Evolutionary conservation across 2,797 vertebrate genomes (phyloP).

Genomic region (Sphaeramia orbicularis): DNA sequence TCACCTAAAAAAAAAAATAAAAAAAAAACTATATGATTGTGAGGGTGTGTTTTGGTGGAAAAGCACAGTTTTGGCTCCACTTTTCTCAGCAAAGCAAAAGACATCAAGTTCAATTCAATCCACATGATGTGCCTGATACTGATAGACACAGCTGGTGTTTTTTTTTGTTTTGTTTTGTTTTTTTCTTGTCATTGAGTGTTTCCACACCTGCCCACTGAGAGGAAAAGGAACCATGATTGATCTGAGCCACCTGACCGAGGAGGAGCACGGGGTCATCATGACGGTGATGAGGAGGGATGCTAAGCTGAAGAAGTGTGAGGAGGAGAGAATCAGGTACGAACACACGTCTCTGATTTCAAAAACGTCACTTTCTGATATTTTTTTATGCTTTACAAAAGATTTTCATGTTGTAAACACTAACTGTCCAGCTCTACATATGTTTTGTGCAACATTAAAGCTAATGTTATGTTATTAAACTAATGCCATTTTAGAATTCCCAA

Average conservation of each 20-base stretch:
- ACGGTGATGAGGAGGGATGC: conserved; percentile 92
- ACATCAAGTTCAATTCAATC: no score
- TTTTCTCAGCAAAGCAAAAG: no score
- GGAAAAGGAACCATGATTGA: conserved; percentile 90
- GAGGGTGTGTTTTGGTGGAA: no score
- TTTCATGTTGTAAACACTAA: no score
- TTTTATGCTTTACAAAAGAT: no score
- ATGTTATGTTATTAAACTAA: conserved; percentile 45
- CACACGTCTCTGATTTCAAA: no score
- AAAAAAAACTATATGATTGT: no score
- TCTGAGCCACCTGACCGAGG: conserved; percentile 95
- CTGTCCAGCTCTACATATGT: no score
- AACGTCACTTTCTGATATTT: no score
- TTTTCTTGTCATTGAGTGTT: background rate
- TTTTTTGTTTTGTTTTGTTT: background rate
- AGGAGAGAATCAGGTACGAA: conserved; percentile 94
- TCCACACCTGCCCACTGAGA: conserved; percentile 19
- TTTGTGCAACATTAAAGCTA: conserved; percentile 12
- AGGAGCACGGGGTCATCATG: conserved; percentile 93
- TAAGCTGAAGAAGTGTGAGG: conserved; percentile 92
- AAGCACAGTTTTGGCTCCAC: no score
- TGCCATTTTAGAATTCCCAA: conserved; percentile 41
- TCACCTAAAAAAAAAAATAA: no score
- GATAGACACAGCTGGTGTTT: conserved; percentile 26
- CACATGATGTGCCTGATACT: background rate